Evolutionary conservation across 2,113 vertebrate species (phyloP), one percentile per base, ranked within the genome.

Genomic region (Lasiurus cinereus): DNA sequence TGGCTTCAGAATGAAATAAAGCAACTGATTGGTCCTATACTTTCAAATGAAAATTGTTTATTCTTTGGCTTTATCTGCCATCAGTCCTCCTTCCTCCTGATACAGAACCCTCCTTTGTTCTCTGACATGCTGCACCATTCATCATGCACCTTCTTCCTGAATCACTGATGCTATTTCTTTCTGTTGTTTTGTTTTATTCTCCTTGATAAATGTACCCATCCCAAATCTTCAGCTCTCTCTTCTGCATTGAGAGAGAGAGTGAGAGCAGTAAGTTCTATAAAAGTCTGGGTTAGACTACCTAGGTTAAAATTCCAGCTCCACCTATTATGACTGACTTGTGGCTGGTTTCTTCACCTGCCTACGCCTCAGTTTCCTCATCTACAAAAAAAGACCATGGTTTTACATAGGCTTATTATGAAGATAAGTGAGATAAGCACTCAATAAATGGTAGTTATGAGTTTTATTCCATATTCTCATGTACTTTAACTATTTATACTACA

Each of bases 1-100:
- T 67, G 86, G 13, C 14, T 39, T 86, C 22, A 36, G 15, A 83
- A 83, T 86, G 64, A 88, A 95, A 70, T n/a, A 39, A 78, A 72
- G 78, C 2, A 50, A 46, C 13, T 43, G 33, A 72, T 73, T 66
- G 14, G 21, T 14, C 24, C n/a, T 56, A 82, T 46, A 56, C 66
- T 48, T 77, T 73, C n/a, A 50, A 85, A 5, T 88, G 48, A 91
- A 48, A 50, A 88, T 0, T 9, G 14, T 1, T 39, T 69, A 24
- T 0, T 4, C 64, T 83, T 46, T 15, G 46, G 0, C 43, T 24
- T 62, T 18, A 43, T 73, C 39, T 89, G 31, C 14, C 14, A 12
- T 46, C 31, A 33, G 50, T n/a, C 15, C 11, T 64, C 36, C 46
- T 29, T 69, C 36, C n/a, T 66, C 52, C 16, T 21, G 14, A 14